A percentile compares a stretch with the other conserved stretches of the same genome.
Evolutionary conservation across 2,797 vertebrate genomes (phyloP).

Genomic region (Catostomus latipinnis): DNA sequence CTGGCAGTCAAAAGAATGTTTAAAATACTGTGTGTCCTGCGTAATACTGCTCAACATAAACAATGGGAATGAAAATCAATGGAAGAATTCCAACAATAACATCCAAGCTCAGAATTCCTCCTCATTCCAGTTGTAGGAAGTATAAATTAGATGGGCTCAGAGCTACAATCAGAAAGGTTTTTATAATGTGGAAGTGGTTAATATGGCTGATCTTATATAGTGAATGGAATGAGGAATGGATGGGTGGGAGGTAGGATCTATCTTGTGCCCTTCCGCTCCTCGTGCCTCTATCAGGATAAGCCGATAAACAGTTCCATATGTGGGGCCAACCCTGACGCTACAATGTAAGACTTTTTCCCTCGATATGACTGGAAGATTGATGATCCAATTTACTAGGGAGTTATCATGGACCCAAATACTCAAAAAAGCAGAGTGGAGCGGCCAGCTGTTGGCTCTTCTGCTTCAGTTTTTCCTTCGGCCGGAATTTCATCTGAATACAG

Average conservation of each 20-base stretch:
- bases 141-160: slow-evolving; percentile 53
- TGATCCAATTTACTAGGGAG: slow-evolving; percentile 80
- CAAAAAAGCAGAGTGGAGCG: slow-evolving; percentile 44
- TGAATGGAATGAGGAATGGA: slow-evolving; percentile 18
- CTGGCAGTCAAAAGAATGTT: slow-evolving; percentile 38
- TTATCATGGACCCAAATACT: slow-evolving; percentile 70
- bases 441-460: slow-evolving; percentile 48
- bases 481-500: slow-evolving; percentile 54
- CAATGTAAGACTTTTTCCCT: slow-evolving; percentile 65
- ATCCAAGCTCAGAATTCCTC: slow-evolving; percentile 26
- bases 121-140: slow-evolving; percentile 47
- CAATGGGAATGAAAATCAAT: slow-evolving; percentile 27
- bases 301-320: slow-evolving; percentile 82
- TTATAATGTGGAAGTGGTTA: slow-evolving; percentile 52
- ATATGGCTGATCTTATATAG: slow-evolving; percentile 55
- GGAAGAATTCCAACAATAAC: slow-evolving; percentile 49
- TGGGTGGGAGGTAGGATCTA: slow-evolving; percentile 51
- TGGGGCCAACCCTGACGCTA: slow-evolving; percentile 71
- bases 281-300: slow-evolving; percentile 67
- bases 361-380: slow-evolving; percentile 74
- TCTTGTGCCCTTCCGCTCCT: slow-evolving; percentile 63
- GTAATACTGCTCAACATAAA: slow-evolving; percentile 9
- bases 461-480: slow-evolving; percentile 44
- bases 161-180: slow-evolving; percentile 45
- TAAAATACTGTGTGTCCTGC: slow-evolving; percentile 27